Evolutionary conservation across 1,140 invertebrate genomes (phyloP).

Genomic region (Aphaenogaster rudis): DNA sequence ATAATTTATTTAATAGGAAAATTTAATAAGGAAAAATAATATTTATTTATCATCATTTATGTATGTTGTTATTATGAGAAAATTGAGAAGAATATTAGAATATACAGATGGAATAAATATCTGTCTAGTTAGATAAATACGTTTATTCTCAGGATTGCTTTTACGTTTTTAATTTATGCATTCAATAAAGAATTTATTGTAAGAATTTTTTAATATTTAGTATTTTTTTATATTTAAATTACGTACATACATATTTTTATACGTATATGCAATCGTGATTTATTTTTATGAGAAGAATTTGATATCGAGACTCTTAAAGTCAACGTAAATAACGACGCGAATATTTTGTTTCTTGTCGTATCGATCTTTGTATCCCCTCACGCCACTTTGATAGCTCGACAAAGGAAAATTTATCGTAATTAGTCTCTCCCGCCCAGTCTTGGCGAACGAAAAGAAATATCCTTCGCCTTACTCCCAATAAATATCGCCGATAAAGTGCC

Average conservation of each 20-base stretch:
- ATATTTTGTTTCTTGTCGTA: constrained; percentile 9
- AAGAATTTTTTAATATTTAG: background rate
- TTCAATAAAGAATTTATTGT: background rate
- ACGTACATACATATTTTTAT: background rate
- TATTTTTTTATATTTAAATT: background rate
- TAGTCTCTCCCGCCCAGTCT: constrained; percentile 21
- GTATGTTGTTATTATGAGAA: background rate
- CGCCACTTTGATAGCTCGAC: constrained; percentile 26
- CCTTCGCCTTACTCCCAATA: constrained; percentile 50
- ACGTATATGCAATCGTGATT: background rate
- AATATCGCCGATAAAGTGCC: constrained; percentile 50
- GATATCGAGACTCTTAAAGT: background rate
- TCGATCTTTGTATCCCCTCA: constrained; percentile 9
- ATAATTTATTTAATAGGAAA: background rate
- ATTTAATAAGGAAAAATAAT: background rate
- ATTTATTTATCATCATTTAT: background rate
- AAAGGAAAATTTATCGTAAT: constrained; percentile 64
- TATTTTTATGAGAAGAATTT: constrained; percentile 20
- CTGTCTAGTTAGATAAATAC: background rate
- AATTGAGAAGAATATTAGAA: background rate
- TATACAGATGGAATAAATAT: background rate
- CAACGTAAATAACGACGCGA: background rate
- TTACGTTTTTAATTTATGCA: background rate
- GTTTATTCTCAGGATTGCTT: background rate
- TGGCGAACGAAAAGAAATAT: constrained; percentile 24